Percentiles rank a stretch among this genome's conserved stretches.
Evolutionary conservation across 1,140 invertebrate genomes (phyloP).

Genomic region (Copidosoma floridanum): DNA sequence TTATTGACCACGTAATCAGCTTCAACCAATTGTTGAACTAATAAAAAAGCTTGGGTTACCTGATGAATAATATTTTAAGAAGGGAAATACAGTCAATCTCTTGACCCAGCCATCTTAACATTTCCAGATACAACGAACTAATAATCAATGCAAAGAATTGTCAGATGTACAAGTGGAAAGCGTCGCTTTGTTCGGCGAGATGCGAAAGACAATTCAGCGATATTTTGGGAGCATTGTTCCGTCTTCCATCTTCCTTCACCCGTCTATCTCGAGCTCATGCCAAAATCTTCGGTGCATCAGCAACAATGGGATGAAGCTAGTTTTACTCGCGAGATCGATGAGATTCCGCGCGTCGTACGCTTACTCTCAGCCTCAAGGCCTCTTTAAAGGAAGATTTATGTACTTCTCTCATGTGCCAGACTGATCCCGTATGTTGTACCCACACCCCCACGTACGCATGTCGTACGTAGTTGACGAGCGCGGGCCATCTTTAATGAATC

Average conservation of each 20-base stretch:
- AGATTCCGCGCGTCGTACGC: background rate
- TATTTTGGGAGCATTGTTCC: background rate
- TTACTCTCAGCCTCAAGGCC: too few species aligned
- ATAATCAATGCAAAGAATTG: too few species aligned
- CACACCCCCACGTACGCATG: background rate
- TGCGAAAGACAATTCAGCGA: background rate
- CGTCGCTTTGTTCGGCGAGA: background rate
- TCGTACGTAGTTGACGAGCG: too few species aligned
- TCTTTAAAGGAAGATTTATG: conserved; percentile 14
- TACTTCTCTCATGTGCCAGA: background rate
- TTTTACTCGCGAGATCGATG: background rate
- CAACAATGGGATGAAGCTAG: conserved; percentile 12
- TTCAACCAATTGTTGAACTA: too few species aligned
- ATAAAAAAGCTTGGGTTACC: too few species aligned
- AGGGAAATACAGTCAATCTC: too few species aligned
- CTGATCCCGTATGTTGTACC: background rate
- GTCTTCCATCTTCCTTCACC: too few species aligned
- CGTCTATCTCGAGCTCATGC: background rate
- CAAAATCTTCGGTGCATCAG: background rate
- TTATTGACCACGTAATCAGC: too few species aligned
- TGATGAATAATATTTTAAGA: too few species aligned
- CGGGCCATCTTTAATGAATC: conserved; percentile 1
- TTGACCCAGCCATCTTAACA: too few species aligned
- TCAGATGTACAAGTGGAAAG: background rate
- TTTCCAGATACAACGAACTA: too few species aligned